These are phyloP conservation scores for Perccottus glenii DNA, from an alignment of 2,113 vertebrate species.

Conservation along the genomic window DNA sequence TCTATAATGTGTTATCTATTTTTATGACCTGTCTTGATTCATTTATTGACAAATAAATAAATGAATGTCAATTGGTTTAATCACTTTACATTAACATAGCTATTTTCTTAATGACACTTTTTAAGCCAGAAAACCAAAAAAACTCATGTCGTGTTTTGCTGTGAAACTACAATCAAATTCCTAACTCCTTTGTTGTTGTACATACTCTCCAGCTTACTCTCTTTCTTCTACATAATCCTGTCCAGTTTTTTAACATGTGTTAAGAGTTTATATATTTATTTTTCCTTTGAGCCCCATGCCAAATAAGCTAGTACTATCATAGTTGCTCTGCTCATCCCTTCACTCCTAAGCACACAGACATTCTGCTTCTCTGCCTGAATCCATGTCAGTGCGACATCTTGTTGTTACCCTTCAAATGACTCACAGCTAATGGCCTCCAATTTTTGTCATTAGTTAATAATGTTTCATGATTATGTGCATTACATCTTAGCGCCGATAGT, in stretches of 20 bases:
- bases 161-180: no score
- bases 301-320: conserved; percentile 53
- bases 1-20: conserved; percentile 16
- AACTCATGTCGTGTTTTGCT: no score
- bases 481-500: conserved; percentile 38
- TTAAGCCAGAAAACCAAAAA: no score
- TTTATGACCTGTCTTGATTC: conserved; percentile 6
- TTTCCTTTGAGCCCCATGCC: conserved; percentile 30
- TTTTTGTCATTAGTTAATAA: conserved; percentile 67
- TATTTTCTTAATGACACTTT: no score
- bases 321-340: conserved; percentile 51
- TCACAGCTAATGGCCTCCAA: conserved; percentile 51
- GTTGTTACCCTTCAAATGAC: conserved; percentile 44
- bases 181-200: conserved; percentile 7
- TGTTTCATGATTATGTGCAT: conserved; percentile 57
- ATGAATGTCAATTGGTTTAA: no score
- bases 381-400: conserved; percentile 57
- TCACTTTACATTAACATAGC: no score
- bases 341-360: neutral
- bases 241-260: conserved; percentile 30
- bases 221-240: conserved; percentile 26
- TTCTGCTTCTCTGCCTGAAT: conserved; percentile 40
- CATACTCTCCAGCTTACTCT: conserved; percentile 39
- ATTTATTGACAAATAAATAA: neutral
- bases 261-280: conserved; percentile 49